These are phyloP conservation scores for Ophion slaviceki DNA, from an alignment of 2,888 invertebrate species.

Conservation along the genomic window DNA sequence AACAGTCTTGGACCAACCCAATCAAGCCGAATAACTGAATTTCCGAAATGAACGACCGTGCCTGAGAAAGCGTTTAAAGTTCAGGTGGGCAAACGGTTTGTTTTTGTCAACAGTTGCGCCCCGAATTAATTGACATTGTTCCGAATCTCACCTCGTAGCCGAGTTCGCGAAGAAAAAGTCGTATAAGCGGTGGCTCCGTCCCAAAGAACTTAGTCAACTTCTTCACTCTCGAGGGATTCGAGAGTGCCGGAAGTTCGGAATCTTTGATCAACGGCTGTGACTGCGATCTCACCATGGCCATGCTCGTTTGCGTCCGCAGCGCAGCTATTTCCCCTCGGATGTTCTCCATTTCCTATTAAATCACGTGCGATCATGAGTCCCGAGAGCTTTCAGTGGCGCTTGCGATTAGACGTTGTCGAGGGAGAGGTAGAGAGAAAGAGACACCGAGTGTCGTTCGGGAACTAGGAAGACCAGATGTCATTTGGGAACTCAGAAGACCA, in stretches of 20 bases:
- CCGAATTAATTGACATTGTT: neutral
- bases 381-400: neutral
- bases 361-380: slow-evolving; percentile 31
- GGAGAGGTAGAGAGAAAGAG: too few species aligned
- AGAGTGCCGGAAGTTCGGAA: slow-evolving; percentile 89
- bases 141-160: slow-evolving; percentile 91
- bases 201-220: slow-evolving; percentile 97
- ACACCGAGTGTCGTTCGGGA: too few species aligned
- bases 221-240: slow-evolving; percentile 94
- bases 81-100: neutral
- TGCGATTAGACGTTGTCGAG: neutral
- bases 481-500: too few species aligned
- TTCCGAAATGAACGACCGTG: too few species aligned
- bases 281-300: slow-evolving; percentile 87
- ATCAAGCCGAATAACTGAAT: too few species aligned
- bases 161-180: slow-evolving; percentile 94
- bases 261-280: slow-evolving; percentile 86
- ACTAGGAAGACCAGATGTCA: neutral
- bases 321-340: slow-evolving; percentile 93
- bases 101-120: neutral
- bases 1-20: too few species aligned
- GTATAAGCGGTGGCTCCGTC: slow-evolving; percentile 94
- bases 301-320: slow-evolving; percentile 88
- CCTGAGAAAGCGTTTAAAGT: neutral
- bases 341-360: slow-evolving; percentile 91